A percentile compares a stretch with the other conserved stretches of the same genome.
Evolutionary conservation across 2,888 invertebrate genomes (phyloP).

Genomic region (Sisyra terminalis): DNA sequence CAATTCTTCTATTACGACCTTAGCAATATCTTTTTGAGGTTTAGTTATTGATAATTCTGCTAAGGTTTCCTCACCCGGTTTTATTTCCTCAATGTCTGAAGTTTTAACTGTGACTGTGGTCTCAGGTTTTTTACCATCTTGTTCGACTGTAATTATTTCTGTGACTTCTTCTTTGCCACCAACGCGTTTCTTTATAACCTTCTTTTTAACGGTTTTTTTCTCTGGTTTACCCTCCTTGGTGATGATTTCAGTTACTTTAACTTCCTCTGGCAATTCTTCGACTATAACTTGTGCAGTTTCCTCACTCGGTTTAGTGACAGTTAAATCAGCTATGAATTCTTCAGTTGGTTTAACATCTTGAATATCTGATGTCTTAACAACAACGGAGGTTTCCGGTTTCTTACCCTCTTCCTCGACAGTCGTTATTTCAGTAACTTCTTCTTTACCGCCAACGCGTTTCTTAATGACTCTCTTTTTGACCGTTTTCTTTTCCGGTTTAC

Average conservation of each 20-base stretch:
- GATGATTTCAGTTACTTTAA: slow-evolving; percentile 25
- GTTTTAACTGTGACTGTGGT: slow-evolving; percentile 25
- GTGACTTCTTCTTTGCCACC: slow-evolving; percentile 25
- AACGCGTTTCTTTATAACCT: slow-evolving; percentile 19
- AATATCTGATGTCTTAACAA: slow-evolving; percentile 16
- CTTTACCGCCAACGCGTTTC: slow-evolving; percentile 15
- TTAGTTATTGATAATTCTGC: background rate
- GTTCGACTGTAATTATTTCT: slow-evolving; percentile 23
- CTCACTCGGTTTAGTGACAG: slow-evolving; percentile 8
- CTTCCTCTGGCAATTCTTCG: slow-evolving; percentile 20
- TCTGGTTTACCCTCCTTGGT: slow-evolving; percentile 11
- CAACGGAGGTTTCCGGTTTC: slow-evolving; percentile 28
- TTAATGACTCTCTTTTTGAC: slow-evolving; percentile 5
- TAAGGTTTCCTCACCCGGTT: slow-evolving; percentile 14
- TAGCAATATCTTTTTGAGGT: slow-evolving; percentile 4
- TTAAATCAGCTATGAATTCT: slow-evolving; percentile 14
- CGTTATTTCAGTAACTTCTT: slow-evolving; percentile 15
- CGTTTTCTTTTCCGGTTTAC: slow-evolving; percentile 15
- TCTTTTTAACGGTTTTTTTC: slow-evolving; percentile 18
- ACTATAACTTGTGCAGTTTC: background rate
- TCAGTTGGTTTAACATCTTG: slow-evolving; percentile 13
- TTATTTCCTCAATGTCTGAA: slow-evolving; percentile 7
- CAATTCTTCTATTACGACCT: slow-evolving; percentile 15
- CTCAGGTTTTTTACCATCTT: slow-evolving; percentile 26
- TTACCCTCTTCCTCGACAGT: slow-evolving; percentile 23